Percentiles rank a stretch among this genome's conserved stretches.
Evolutionary conservation across 2,797 vertebrate species (phyloP).

Genomic region (Rhinichthys osculus): DNA sequence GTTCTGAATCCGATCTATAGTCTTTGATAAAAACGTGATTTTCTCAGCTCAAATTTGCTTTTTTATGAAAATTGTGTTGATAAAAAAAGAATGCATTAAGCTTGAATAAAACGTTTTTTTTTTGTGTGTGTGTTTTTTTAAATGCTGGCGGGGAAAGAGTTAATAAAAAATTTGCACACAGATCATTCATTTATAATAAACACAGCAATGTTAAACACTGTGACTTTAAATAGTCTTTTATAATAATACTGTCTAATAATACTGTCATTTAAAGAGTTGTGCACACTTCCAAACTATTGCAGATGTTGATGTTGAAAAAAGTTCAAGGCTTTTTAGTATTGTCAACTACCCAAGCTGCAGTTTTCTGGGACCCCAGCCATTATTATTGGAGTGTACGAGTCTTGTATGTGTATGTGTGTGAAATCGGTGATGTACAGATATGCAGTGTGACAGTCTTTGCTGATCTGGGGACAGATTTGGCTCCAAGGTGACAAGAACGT

Average conservation of each 20-base stretch:
- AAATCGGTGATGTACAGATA: constrained; percentile 21
- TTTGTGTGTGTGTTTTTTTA: too few species aligned
- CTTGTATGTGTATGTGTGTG: constrained; percentile 12
- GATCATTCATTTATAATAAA: not conserved
- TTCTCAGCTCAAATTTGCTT: too few species aligned
- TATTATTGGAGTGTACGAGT: not conserved
- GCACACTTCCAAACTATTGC: not conserved
- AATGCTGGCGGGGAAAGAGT: too few species aligned
- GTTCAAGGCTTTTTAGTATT: constrained; percentile 3
- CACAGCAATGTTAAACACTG: not conserved
- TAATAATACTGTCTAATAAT: not conserved
- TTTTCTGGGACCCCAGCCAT: constrained; percentile 17
- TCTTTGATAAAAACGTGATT: too few species aligned
- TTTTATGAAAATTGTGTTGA: too few species aligned
- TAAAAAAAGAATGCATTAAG: too few species aligned
- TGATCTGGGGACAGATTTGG: constrained; percentile 54
- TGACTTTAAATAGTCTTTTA: not conserved
- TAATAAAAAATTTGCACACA: not conserved
- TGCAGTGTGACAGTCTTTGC: constrained; percentile 49
- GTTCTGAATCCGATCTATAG: too few species aligned
- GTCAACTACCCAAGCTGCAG: not conserved
- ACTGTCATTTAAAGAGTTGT: not conserved
- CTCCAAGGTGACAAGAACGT: constrained; percentile 49
- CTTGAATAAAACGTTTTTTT: too few species aligned
- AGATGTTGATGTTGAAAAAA: not conserved